These are phyloP conservation scores for Myotis vivesi DNA, from an alignment of 2,797 vertebrate species.

Conservation along the genomic window DNA sequence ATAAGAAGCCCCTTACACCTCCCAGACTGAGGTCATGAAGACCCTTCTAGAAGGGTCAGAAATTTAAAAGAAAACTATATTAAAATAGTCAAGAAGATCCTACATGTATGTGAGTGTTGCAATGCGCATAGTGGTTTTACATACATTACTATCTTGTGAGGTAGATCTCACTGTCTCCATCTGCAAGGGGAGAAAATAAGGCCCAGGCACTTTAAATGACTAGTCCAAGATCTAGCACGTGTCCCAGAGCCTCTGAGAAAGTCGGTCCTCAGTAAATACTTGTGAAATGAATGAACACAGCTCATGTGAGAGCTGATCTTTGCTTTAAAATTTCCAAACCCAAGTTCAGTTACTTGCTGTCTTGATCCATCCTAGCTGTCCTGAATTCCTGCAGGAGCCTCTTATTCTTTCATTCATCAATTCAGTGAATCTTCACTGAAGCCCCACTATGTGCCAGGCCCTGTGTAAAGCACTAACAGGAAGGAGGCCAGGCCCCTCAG, in stretches of 20 bases:
- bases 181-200: neutral
- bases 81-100: neutral
- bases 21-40: slow-evolving; percentile 28
- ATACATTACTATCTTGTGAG: neutral
- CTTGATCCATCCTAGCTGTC: neutral
- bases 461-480: neutral
- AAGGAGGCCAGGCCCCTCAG: neutral
- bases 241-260: neutral
- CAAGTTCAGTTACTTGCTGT: neutral
- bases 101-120: neutral
- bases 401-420: neutral
- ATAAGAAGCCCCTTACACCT: slow-evolving; percentile 15
- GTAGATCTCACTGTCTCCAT: neutral
- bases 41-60: slow-evolving; percentile 38
- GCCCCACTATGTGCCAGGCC: neutral
- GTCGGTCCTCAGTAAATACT: neutral
- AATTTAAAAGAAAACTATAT: slow-evolving; percentile 39
- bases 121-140: neutral
- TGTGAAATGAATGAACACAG: neutral
- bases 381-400: neutral
- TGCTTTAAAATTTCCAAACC: neutral
- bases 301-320: neutral
- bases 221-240: neutral
- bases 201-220: neutral
- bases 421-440: neutral